Conservation (phyloP, 2,888 invertebrate species). For the Hydriomena furcata region DNA sequence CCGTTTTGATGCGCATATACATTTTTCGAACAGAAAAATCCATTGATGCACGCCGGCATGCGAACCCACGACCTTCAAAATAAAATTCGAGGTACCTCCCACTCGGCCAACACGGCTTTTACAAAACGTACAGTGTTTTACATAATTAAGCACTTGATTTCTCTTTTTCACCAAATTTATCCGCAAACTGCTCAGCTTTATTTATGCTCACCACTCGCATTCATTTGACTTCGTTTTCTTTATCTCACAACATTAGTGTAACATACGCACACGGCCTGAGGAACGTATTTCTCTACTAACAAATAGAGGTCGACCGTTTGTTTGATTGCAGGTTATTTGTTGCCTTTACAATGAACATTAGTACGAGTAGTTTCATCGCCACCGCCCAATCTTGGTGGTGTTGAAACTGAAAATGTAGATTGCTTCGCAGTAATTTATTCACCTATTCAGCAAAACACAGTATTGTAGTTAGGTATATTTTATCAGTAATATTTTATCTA, state of each 20-base stretch:
- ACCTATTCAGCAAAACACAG: no score
- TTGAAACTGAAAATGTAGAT: slow-evolving; percentile 25
- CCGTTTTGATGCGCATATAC: no score
- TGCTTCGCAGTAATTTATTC: background rate
- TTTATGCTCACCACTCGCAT: slow-evolving; percentile 10
- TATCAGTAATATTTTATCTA: no score
- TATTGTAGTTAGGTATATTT: no score
- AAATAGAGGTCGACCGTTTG: slow-evolving; percentile 78
- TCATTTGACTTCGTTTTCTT: slow-evolving; percentile 47
- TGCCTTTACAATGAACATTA: slow-evolving; percentile 80
- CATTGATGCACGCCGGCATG: no score
- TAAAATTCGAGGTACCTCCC: no score
- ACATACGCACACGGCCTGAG: slow-evolving; percentile 55
- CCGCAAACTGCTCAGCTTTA: background rate
- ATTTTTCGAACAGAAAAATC: no score
- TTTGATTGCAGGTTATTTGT: slow-evolving; percentile 80
- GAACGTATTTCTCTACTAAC: slow-evolving; percentile 75
- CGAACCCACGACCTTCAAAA: no score
- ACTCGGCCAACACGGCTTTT: no score
- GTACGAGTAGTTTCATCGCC: slow-evolving; percentile 54
- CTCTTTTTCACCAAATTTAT: background rate
- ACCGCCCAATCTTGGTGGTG: slow-evolving; percentile 46
- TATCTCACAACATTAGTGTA: slow-evolving; percentile 48
- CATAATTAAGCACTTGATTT: no score
- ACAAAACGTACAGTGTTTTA: no score